These are phyloP conservation scores for Onthophagus taurus DNA, from an alignment of 1,140 invertebrate genomes.

Conservation along the genomic window DNA sequence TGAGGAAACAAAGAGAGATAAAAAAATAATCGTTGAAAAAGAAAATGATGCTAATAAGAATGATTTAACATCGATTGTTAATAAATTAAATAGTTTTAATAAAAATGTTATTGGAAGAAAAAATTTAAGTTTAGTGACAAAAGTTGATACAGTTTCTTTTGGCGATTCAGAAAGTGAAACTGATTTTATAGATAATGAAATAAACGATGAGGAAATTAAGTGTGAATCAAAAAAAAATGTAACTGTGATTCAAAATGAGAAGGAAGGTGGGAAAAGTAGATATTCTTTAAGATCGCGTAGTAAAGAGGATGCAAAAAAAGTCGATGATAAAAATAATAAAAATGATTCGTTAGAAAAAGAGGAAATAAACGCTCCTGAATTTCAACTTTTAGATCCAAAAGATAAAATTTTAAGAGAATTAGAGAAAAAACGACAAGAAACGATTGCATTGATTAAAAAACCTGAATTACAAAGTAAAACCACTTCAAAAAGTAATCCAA, in stretches of 20 bases:
- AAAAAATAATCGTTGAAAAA: slow-evolving; percentile 3
- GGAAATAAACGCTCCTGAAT: too few species aligned
- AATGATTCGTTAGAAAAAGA: too few species aligned
- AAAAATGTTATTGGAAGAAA: slow-evolving; percentile 26
- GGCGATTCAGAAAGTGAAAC: slow-evolving; percentile 4
- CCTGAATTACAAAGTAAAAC: too few species aligned
- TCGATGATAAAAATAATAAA: too few species aligned
- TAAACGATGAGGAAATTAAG: slow-evolving; percentile 10
- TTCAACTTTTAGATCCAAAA: slow-evolving; percentile 6
- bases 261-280: slow-evolving; percentile 2
- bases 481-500: background rate
- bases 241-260: background rate
- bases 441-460: slow-evolving; percentile 17
- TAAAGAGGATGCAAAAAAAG: background rate
- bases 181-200: slow-evolving; percentile 9
- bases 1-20: slow-evolving; percentile 21
- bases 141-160: slow-evolving; percentile 5
- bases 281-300: background rate
- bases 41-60: slow-evolving; percentile 12
- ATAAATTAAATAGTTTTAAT: slow-evolving; percentile 22
- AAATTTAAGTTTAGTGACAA: slow-evolving; percentile 27
- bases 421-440: slow-evolving; percentile 17
- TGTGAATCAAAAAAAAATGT: slow-evolving; percentile 13
- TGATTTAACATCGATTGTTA: slow-evolving; percentile 2
- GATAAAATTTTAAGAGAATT: slow-evolving; percentile 12